Evolutionary conservation across 2,888 invertebrate species (phyloP), one percentile per base, ranked within the genome.

Genomic region (Synanthedon vespiformis): DNA sequence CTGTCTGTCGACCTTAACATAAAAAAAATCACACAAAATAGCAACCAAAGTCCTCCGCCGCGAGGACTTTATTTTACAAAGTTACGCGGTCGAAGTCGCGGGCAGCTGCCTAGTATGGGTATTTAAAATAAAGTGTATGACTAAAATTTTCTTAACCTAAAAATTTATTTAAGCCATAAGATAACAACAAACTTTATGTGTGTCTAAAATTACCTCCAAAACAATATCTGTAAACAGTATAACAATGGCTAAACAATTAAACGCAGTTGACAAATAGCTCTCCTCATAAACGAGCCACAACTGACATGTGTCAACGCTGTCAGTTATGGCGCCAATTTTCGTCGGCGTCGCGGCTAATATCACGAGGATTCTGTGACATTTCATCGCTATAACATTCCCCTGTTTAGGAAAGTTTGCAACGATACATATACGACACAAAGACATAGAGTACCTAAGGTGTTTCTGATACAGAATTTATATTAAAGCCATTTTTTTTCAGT

Each of bases 321-420:
- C 78, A 74, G 70, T 69, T 72, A 67, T 68, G 55, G 58, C 74
- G 67, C 68, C 73, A 76, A 75, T 77, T 74, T 34, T 67, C 54
- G 63, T 54, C 16, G 58, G 58, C 57, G 63, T 65, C 57, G 54
- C 40, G 13, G 54, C 48, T 44, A 44, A 44, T 44, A 44, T 44
- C 44, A 12, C 13, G 44, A n/a, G 44, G n/a, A 6, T 44, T 12
- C 44, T 44, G 44, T 44, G 13, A 14, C 44, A 14, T 44, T 44
- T 44, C 44, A 44, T 44, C 44, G 44, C 44, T n/a, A 13, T 44
- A 4, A 44, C 44, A 14, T 44, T 44, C 14, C 6, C 13, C 12
- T 44, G 44, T 44, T 44, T 44, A 44, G 44, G 4, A 14, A 44
- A 44, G n/a, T 44, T 44, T 14, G 44, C 44, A 14, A 44, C 14